phyloP scores from a whole-genome alignment of 1,140 invertebrate genomes.

The Panagrolaimus sp. region DNA sequence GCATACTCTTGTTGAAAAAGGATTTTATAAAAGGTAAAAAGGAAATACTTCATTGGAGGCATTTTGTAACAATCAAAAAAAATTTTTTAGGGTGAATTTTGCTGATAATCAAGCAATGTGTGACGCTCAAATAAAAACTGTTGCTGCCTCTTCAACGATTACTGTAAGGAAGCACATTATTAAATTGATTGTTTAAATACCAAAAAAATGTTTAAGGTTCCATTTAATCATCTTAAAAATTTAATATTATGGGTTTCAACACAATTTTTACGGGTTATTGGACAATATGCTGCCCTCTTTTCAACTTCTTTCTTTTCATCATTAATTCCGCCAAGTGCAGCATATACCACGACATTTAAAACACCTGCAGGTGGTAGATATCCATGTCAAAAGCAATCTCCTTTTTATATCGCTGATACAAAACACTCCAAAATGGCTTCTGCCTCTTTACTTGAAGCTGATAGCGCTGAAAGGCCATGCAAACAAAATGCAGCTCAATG shows the following conservation, averaged over 20 bases:
- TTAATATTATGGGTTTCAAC: slow-evolving; percentile 15
- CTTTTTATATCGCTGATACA: slow-evolving; percentile 50
- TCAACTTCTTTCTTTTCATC: slow-evolving; percentile 14
- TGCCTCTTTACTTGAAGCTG: slow-evolving; percentile 36
- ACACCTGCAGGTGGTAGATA: slow-evolving; percentile 21
- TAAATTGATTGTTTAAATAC: slow-evolving; percentile 15
- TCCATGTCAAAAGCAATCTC: slow-evolving; percentile 37
- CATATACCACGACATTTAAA: slow-evolving; percentile 34
- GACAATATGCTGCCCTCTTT: slow-evolving; percentile 5
- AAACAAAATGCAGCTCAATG: slow-evolving; percentile 53
- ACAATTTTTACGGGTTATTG: slow-evolving; percentile 7
- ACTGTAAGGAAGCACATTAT: background rate
- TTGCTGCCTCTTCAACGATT: background rate
- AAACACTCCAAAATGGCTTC: slow-evolving; percentile 23
- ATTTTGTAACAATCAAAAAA: slow-evolving; percentile 20
- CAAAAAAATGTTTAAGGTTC: slow-evolving; percentile 12
- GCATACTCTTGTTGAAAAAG: slow-evolving; percentile 49
- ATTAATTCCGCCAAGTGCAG: background rate
- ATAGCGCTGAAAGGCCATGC: slow-evolving; percentile 50
- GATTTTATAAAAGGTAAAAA: slow-evolving; percentile 52
- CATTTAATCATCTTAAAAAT: slow-evolving; percentile 14
- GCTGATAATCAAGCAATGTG: slow-evolving; percentile 48
- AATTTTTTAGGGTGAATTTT: slow-evolving; percentile 22
- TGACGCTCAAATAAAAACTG: slow-evolving; percentile 22
- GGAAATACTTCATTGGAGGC: slow-evolving; percentile 18